Conservation (phyloP, 1,140 invertebrate species). For the Pseudomyrmex dendroicus region DNA sequence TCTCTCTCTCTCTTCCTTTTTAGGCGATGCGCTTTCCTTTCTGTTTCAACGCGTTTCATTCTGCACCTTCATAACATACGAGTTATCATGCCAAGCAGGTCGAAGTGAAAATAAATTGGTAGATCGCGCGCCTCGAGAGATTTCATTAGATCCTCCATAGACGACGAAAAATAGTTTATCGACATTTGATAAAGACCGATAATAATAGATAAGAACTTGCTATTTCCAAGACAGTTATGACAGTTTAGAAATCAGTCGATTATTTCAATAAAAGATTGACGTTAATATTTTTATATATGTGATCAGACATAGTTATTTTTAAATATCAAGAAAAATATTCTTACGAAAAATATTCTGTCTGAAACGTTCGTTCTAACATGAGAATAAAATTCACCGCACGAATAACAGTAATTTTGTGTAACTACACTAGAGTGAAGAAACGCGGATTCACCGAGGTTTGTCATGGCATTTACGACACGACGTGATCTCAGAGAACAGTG, state of each 20-base stretch:
- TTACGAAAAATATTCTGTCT: background rate
- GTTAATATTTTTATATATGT: too few species aligned
- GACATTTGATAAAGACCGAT: conserved; percentile 19
- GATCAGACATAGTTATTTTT: conserved; percentile 6
- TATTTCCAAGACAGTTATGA: background rate
- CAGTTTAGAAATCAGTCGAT: too few species aligned
- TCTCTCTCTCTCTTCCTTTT: background rate
- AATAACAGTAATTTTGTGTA: conserved; percentile 7
- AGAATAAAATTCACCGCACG: conserved; percentile 21
- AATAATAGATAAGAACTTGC: conserved; percentile 6
- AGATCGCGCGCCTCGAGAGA: background rate
- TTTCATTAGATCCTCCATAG: conserved; percentile 25
- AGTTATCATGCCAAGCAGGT: conserved; percentile 44
- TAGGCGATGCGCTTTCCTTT: background rate
- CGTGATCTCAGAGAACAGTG: conserved; percentile 21
- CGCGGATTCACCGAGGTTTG: conserved; percentile 26
- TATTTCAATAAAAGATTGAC: too few species aligned
- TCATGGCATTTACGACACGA: conserved; percentile 47
- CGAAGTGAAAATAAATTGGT: conserved; percentile 57
- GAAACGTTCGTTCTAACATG: background rate
- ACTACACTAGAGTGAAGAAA: conserved; percentile 6
- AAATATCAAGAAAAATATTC: background rate
- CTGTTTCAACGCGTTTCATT: conserved; percentile 30
- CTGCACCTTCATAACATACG: conserved; percentile 40
- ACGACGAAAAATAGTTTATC: conserved; percentile 17